Conservation (phyloP, 2,888 invertebrate species). For the Thumatha senex region DNA sequence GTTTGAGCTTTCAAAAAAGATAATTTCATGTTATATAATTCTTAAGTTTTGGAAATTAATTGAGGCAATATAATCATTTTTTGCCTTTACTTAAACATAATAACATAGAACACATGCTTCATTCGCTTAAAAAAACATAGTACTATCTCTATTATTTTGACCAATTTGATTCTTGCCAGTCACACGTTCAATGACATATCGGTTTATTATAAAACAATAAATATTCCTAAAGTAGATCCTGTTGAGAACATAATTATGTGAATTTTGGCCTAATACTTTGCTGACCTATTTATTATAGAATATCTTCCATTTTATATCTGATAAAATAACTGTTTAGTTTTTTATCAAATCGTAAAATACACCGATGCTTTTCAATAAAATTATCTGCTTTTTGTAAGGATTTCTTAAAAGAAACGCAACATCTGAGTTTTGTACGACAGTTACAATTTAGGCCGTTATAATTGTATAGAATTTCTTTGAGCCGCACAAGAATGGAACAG, state of each 20-base stretch:
- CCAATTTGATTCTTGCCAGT: conserved; percentile 36
- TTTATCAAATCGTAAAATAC: conserved; percentile 60
- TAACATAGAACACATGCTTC: conserved; percentile 9
- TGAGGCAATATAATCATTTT: conserved; percentile 23
- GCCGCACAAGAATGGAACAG: conserved; percentile 52
- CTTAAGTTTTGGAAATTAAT: conserved; percentile 42
- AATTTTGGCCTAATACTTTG: conserved; percentile 53
- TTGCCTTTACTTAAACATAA: conserved; percentile 24
- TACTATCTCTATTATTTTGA: conserved; percentile 41
- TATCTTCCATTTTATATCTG: conserved; percentile 59
- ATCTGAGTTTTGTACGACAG: conserved; percentile 75
- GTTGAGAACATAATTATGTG: conserved; percentile 73
- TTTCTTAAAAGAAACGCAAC: conserved; percentile 60
- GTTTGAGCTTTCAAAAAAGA: conserved; percentile 34
- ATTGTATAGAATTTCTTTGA: conserved; percentile 82
- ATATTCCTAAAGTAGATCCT: conserved; percentile 56
- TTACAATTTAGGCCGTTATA: conserved; percentile 83
- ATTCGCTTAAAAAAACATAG: conserved; percentile 15
- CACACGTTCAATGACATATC: conserved; percentile 45
- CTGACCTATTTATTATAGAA: conserved; percentile 78
- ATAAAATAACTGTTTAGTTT: conserved; percentile 63
- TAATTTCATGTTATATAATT: conserved; percentile 40
- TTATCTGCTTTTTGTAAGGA: conserved; percentile 77
- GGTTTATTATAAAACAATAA: conserved; percentile 77
- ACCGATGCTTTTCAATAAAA: conserved; percentile 64